phyloP scores from a whole-genome alignment of 2,797 vertebrate species.

The Cygnus olor region DNA sequence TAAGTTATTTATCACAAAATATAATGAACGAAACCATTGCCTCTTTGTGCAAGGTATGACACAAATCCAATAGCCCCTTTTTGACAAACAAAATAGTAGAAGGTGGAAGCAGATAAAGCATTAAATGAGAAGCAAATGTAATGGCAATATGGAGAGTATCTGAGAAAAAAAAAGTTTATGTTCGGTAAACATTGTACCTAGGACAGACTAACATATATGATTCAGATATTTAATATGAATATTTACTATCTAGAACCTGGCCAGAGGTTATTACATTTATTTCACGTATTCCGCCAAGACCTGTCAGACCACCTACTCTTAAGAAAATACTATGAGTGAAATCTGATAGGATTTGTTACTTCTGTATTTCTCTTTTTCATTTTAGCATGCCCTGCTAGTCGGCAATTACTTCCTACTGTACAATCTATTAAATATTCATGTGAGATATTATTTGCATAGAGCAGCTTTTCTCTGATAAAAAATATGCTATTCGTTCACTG shows the following conservation, averaged over 20 bases:
- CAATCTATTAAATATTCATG: constrained; percentile 73
- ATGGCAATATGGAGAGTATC: background rate
- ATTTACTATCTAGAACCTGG: background rate
- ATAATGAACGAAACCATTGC: background rate
- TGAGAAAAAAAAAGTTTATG: background rate
- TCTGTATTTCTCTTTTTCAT: background rate
- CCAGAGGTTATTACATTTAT: background rate
- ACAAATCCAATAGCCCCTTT: background rate
- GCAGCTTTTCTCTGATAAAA: constrained; percentile 64
- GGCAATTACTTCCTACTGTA: constrained; percentile 68
- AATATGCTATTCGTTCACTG: constrained; percentile 68
- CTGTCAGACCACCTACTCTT: background rate
- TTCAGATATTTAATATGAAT: background rate
- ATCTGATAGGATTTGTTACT: constrained; percentile 15
- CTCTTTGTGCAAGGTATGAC: background rate
- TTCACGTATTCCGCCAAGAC: background rate
- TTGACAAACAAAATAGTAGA: background rate
- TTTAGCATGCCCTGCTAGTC: constrained; percentile 41
- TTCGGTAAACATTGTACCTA: background rate
- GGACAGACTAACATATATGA: background rate
- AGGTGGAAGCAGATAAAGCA: background rate
- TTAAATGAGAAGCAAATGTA: background rate
- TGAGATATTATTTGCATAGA: constrained; percentile 70
- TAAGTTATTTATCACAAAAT: background rate
- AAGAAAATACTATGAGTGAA: constrained; percentile 3